phyloP scores from a whole-genome alignment of 2,888 invertebrate species.

The Norana najaformis region DNA sequence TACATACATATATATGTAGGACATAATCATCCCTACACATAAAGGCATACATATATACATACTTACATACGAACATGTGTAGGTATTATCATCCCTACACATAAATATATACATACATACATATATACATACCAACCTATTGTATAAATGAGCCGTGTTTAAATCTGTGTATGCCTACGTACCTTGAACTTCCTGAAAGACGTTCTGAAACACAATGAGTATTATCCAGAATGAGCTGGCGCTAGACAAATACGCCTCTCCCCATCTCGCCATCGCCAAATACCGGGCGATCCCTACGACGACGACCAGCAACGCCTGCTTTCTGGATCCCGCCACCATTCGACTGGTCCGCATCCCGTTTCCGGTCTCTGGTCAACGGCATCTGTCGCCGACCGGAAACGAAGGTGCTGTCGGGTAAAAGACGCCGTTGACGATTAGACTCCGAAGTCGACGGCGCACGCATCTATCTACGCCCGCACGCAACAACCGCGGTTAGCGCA shows the following conservation, averaged over 20 bases:
- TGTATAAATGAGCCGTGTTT: too few species aligned
- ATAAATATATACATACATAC: too few species aligned
- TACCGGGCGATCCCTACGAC: not conserved
- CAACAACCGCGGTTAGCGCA: not conserved
- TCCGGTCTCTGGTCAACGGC: not conserved
- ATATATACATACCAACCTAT: too few species aligned
- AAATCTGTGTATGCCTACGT: not conserved
- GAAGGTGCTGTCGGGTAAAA: not conserved
- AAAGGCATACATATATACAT: too few species aligned
- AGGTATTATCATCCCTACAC: too few species aligned
- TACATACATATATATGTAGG: too few species aligned
- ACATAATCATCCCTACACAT: too few species aligned
- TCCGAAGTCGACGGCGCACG: too few species aligned
- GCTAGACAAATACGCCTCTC: not conserved
- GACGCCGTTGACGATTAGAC: not conserved
- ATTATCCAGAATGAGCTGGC: not conserved
- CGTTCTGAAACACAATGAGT: constrained; percentile 1
- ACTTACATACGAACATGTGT: too few species aligned
- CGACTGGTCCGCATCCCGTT: not conserved
- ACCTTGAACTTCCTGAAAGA: not conserved
- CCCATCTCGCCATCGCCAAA: constrained; percentile 1
- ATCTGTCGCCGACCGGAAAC: not conserved
- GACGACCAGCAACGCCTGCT: not conserved
- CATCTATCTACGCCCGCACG: too few species aligned
- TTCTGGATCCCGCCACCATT: not conserved